Evolutionary conservation across 2,797 vertebrate species (phyloP), one percentile per base, ranked within the genome.

Genomic region (Cirrhinus molitorella): DNA sequence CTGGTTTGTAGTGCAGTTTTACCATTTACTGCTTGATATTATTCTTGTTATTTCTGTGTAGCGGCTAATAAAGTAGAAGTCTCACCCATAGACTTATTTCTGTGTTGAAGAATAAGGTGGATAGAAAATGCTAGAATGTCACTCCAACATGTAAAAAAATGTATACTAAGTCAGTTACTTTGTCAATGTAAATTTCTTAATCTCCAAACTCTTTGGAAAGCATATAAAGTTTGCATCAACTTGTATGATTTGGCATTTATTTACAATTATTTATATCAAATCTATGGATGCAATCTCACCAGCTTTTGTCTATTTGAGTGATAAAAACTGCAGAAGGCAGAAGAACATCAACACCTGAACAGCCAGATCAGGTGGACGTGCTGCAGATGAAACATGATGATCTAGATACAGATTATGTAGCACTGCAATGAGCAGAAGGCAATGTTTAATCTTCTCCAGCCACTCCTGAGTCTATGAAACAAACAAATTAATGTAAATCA

Each of bases 351-450:
- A 13, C 37, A 63, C 23, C 59, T 31, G 57, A 63, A 63, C 28
- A 5, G 55, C 9, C 55, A 81, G 68, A 71, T 81, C 79, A 72
- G 55, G 19, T 81, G 25, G 43, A 81, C 10, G 16, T 72, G 28
- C 68, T 73, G 55, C 55, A 73, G 80, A 73, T 81, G 80, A 81
- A 81, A 81, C 55, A 37, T 51, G 57, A 81, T 73, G 45, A 80
- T 72, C 12, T 40, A 71, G 65, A 68, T 71, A 59, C 49, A 67
- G 45, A 67, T 80, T 80, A 70, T 80, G 37, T 71, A 71, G 37
- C 66, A 71, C 79, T 71, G 51, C 66, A 80, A 57, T 70, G 66
- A 71, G 28, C 53, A 49, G 25, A 49, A 63, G 43, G 14, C 9
- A 34, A 6, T 6, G 4, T 63, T 80, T 17, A 34, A 25, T 45